Percentiles rank a stretch among this genome's conserved stretches.
Evolutionary conservation across 2,113 vertebrate species (phyloP).

Genomic region (Triplophysa tibetana): DNA sequence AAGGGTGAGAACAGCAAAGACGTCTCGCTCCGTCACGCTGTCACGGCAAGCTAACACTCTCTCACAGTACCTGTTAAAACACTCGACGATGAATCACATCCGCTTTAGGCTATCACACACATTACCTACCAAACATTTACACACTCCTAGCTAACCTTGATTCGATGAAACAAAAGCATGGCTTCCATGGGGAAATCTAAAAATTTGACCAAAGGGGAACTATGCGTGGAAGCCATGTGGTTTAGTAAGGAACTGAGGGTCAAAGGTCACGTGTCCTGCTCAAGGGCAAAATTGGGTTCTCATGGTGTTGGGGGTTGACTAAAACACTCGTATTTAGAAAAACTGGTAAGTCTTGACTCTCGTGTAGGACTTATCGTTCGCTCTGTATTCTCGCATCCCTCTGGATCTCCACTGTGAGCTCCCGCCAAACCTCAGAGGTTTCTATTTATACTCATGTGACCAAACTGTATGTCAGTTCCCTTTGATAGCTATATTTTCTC

Average conservation of each 20-base stretch:
- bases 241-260: conserved; percentile 29
- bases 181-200: conserved; percentile 11
- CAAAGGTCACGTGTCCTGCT: conserved; percentile 38
- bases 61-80: conserved; percentile 48
- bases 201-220: conserved; percentile 31
- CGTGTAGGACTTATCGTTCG: not conserved
- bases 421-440: conserved; percentile 22
- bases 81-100: conserved; percentile 40
- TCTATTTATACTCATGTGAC: conserved; percentile 55
- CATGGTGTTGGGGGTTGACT: conserved; percentile 17
- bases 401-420: not conserved
- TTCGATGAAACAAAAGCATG: not conserved
- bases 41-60: conserved; percentile 37
- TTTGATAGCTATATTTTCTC: conserved; percentile 39
- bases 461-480: conserved; percentile 44
- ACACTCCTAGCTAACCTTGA: not conserved
- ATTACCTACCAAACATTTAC: conserved; percentile 6
- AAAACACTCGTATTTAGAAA: conserved; percentile 6
- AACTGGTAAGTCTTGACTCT: conserved; percentile 2
- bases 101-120: conserved; percentile 27
- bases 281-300: conserved; percentile 27
- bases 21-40: conserved; percentile 26
- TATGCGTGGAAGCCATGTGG: conserved; percentile 17
- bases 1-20: conserved; percentile 35
- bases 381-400: not conserved